phyloP scores from a whole-genome alignment of 2,113 vertebrate species.

The Pachycephala philippinensis region DNA sequence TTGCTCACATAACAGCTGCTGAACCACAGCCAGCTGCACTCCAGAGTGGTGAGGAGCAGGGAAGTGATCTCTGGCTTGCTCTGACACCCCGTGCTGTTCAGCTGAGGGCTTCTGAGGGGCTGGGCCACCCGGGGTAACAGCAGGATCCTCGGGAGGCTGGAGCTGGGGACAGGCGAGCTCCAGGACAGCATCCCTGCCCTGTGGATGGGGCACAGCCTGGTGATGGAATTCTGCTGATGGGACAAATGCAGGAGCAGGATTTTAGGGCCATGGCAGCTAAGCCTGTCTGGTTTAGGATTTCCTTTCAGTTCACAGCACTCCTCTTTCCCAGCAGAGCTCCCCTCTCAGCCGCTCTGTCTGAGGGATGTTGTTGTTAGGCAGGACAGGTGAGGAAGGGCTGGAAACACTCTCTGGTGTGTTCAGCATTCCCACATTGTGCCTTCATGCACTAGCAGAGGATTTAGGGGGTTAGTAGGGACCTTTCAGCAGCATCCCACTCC shows the following conservation, averaged over 20 bases:
- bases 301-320: fast-evolving
- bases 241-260: background rate
- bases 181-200: background rate
- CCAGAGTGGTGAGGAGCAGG: background rate
- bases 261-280: background rate
- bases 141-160: background rate
- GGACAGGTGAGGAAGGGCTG: background rate
- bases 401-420: background rate
- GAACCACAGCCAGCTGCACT: background rate
- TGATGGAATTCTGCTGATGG: background rate
- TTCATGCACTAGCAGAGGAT: background rate
- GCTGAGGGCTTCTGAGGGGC: background rate
- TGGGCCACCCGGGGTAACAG: background rate
- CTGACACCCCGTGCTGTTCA: background rate
- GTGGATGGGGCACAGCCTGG: background rate
- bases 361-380: background rate
- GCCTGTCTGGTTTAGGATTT: background rate
- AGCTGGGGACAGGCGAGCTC: background rate
- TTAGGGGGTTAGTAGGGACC: background rate
- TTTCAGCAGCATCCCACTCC: background rate
- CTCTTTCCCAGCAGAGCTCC: background rate
- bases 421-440: background rate
- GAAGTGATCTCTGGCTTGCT: background rate
- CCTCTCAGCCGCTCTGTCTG: background rate
- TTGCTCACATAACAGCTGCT: background rate